These are phyloP conservation scores for Oedothorax gibbosus DNA, from an alignment of 1,140 invertebrate genomes.

Conservation along the genomic window DNA sequence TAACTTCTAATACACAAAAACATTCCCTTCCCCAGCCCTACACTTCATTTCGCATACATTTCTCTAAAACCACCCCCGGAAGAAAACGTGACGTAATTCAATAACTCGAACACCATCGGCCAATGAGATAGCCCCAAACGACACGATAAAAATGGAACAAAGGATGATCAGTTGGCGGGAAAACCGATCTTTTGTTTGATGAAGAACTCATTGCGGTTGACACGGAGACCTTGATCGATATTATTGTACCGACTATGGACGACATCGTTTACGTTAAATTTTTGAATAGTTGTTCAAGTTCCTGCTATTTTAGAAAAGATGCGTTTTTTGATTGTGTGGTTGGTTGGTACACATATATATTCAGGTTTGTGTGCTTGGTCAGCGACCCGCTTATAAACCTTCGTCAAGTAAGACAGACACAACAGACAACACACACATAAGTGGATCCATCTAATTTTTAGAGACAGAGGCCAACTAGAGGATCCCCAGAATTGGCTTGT, in stretches of 20 bases:
- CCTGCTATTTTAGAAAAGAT: not conserved
- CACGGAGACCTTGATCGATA: constrained; percentile 5
- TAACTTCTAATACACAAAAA: not conserved
- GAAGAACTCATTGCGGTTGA: constrained; percentile 58
- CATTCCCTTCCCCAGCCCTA: not conserved
- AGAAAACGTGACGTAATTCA: not conserved
- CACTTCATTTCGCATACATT: not conserved
- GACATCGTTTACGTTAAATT: not conserved
- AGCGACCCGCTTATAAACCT: no score
- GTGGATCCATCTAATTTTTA: no score
- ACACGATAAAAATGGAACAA: constrained; percentile 42
- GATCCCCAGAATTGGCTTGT: no score
- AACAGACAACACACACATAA: no score
- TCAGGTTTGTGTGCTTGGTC: not conserved
- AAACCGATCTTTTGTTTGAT: constrained; percentile 57
- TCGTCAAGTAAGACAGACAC: no score
- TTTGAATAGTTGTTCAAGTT: no score
- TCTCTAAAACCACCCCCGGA: not conserved
- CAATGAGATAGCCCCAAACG: constrained; percentile 52
- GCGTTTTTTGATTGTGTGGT: no score
- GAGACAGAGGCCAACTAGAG: no score
- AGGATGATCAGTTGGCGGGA: constrained; percentile 48
- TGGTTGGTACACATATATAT: not conserved
- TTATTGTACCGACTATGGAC: not conserved
- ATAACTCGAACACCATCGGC: constrained; percentile 13